Evolutionary conservation across 2,113 vertebrate species (phyloP).

Genomic region (Tyrannus savana): DNA sequence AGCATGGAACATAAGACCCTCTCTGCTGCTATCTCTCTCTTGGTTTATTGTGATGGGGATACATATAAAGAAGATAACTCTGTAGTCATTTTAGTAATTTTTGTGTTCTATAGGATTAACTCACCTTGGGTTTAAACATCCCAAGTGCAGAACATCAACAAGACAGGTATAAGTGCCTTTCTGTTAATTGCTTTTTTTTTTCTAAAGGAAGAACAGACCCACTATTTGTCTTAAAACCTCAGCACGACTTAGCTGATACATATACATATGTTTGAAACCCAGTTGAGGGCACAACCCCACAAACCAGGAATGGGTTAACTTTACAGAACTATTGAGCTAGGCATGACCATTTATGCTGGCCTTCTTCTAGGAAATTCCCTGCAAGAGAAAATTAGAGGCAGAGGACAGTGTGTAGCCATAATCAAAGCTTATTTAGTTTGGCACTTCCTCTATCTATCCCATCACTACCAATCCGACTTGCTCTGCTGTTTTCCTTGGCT

Average conservation of each 20-base stretch:
- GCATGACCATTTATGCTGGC: constrained; percentile 45
- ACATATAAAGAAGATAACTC: neutral
- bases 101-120: neutral
- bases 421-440: constrained; percentile 55
- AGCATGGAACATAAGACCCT: neutral
- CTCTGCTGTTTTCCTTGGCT: constrained; percentile 33
- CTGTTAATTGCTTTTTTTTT: neutral
- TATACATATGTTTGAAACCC: neutral
- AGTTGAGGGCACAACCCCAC: neutral
- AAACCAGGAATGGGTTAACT: constrained; percentile 22
- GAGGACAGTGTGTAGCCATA: constrained; percentile 41
- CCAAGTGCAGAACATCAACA: neutral
- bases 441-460: constrained; percentile 45
- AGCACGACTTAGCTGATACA: neutral
- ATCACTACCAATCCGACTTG: constrained; percentile 44
- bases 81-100: neutral
- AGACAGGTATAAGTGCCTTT: neutral
- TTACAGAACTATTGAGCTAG: neutral
- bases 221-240: neutral
- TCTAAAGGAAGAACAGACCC: neutral
- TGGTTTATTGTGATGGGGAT: neutral
- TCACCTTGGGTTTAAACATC: neutral
- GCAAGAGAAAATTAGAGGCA: constrained; percentile 60
- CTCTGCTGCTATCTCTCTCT: neutral
- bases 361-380: constrained; percentile 61